Base-by-base conservation (phyloP, 1,140 invertebrate genomes). In the Drosophila oshimai region DNA sequence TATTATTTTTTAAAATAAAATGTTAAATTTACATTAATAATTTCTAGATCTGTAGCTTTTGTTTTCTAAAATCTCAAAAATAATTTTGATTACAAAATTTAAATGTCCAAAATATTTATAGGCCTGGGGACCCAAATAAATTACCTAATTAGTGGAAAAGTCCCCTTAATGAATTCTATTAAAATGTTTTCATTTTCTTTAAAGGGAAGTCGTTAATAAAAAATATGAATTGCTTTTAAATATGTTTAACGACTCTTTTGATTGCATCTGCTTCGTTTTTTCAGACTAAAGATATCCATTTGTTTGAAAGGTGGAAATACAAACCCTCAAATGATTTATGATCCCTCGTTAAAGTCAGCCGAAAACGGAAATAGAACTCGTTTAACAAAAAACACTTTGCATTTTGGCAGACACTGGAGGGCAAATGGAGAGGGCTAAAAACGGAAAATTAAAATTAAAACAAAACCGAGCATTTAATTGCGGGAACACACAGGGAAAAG, bases 281-380 rank as follows among this genome's bases (percentile, higher is more conserved):
- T n/a, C n/a, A n/a, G 6, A 15, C n/a, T 13, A 55, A 20, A 15
- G 22, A 61, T 9, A 37, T 12, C 34, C 36, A 61, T 42, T 58
- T 20, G 55, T 42, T 61, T 61, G 41, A 62, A 62, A 64, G 55
- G 22, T 42, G 33, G 53, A 57, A 24, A 45, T 12, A 60, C 54
- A 37, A 33, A 60, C 13, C 24, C 28, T 34, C 41, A 28, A 28
- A 64, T 65, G 61, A 65, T 65, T 65, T 64, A 65, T 64, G 61
- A 61, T 64, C 42, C 33, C 33, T 65, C 61, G 61, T 65, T 65
- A 51, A 70, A 51, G 51, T 39, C 49, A 65, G 37, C 17, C 31
- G 12, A 72, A 71, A 72, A 61, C 69, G 69, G 69, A 72, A 71
- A 72, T 71, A 72, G 55, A 72, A 71, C 67, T 71, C 55, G 69